phyloP scores from a whole-genome alignment of 2,888 invertebrate genomes.

The Drosophila suboccidentalis region DNA sequence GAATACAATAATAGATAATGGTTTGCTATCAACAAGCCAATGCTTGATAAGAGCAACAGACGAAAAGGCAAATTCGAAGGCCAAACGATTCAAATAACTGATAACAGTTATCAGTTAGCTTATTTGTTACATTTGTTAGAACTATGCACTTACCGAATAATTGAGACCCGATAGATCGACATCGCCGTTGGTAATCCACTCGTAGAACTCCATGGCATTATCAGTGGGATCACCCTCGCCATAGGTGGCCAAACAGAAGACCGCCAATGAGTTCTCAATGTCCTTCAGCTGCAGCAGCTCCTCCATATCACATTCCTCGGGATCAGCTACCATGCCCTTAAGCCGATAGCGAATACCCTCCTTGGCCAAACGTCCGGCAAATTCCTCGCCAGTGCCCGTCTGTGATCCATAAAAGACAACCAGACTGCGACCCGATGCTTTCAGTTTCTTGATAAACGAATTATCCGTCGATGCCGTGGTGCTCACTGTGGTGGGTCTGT shows the following conservation, averaged over 20 bases:
- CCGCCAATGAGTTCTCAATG: slow-evolving; percentile 96
- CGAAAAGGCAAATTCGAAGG: slow-evolving; percentile 19
- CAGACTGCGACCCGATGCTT: slow-evolving; percentile 95
- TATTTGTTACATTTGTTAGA: neutral
- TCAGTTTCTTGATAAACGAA: slow-evolving; percentile 96
- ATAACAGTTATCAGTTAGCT: neutral
- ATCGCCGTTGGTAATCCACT: slow-evolving; percentile 97
- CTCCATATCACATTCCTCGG: slow-evolving; percentile 99
- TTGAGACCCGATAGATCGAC: slow-evolving; percentile 95
- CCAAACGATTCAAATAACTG: slow-evolving; percentile 31
- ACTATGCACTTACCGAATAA: slow-evolving; percentile 93
- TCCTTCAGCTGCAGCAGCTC: slow-evolving; percentile 94
- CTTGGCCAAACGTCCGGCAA: slow-evolving; percentile 98
- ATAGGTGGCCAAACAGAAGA: slow-evolving; percentile 99
- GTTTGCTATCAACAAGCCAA: slow-evolving; percentile 46
- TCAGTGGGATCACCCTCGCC: slow-evolving; percentile 99
- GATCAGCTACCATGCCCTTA: slow-evolving; percentile 99
- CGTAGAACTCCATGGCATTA: slow-evolving; percentile 99
- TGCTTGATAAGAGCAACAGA: slow-evolving; percentile 51
- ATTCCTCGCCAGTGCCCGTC: slow-evolving; percentile 99
- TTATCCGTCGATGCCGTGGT: slow-evolving; percentile 91
- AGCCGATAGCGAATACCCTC: slow-evolving; percentile 97
- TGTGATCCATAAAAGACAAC: slow-evolving; percentile 99
- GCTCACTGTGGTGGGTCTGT: slow-evolving; percentile 91
- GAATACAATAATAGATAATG: slow-evolving; percentile 34